A percentile compares a stretch with the other conserved stretches of the same genome.
Evolutionary conservation across 2,113 vertebrate genomes (phyloP).

Genomic region (Mastomys coucha): DNA sequence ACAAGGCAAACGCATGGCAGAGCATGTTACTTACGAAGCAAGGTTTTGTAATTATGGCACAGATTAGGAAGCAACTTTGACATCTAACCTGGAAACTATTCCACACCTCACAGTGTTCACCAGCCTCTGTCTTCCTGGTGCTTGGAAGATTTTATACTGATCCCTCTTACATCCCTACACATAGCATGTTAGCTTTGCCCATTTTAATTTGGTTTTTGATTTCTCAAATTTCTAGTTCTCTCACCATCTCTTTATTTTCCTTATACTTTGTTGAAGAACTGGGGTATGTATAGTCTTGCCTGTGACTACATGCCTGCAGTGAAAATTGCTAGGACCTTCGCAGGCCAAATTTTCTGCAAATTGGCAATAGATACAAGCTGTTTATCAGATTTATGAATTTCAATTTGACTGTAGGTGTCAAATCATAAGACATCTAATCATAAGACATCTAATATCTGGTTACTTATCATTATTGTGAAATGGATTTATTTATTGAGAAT

Average conservation of each 20-base stretch:
- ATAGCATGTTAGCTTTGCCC: not conserved
- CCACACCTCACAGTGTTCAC: accelerated
- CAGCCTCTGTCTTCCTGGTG: not conserved
- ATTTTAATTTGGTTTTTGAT: constrained; percentile 3
- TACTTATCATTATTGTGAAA: not conserved
- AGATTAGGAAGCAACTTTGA: not conserved
- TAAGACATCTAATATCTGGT: not conserved
- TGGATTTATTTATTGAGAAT: not conserved
- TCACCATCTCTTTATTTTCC: not conserved
- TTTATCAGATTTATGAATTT: constrained; percentile 19
- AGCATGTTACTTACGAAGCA: not conserved
- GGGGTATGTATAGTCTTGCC: not conserved
- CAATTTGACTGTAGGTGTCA: not conserved
- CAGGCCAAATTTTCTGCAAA: not conserved
- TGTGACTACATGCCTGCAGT: not conserved
- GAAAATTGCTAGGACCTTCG: not conserved
- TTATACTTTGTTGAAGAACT: not conserved
- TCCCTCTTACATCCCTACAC: not conserved
- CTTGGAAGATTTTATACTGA: not conserved
- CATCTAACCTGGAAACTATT: not conserved
- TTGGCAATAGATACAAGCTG: not conserved
- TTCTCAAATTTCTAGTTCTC: not conserved
- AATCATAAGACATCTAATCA: not conserved
- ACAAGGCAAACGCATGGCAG: not conserved
- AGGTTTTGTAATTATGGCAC: not conserved